A percentile compares a stretch with the other conserved stretches of the same genome.
Evolutionary conservation across 2,113 vertebrate species (phyloP).

Genomic region (Ranitomeya imitator): DNA sequence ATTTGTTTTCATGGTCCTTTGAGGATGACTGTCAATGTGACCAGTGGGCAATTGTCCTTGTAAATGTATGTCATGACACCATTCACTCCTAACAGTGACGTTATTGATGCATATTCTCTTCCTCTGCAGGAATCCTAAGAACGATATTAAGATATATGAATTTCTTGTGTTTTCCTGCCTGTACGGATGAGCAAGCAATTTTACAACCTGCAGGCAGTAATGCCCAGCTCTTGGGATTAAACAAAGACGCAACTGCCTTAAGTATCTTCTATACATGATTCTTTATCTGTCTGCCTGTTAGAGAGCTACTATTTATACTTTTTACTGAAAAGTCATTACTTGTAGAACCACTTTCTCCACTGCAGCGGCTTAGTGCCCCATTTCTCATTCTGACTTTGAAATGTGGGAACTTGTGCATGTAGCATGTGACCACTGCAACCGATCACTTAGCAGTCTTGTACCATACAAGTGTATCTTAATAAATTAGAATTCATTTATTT

Average conservation of each 20-base stretch:
- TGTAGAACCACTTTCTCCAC: too few species aligned
- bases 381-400: too few species aligned
- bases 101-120: not conserved
- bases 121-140: not conserved
- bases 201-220: not conserved
- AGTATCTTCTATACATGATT: not conserved
- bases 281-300: not conserved
- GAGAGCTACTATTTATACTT: not conserved
- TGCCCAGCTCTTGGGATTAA: not conserved
- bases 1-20: not conserved
- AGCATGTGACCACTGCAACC: too few species aligned
- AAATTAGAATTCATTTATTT: too few species aligned
- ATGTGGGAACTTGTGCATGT: too few species aligned
- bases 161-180: not conserved
- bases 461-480: too few species aligned
- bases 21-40: not conserved
- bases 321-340: too few species aligned
- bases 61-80: not conserved
- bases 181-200: not conserved
- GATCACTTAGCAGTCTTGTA: too few species aligned
- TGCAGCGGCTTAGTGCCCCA: too few species aligned
- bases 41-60: not conserved
- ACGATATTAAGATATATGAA: not conserved
- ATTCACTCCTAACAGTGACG: not conserved
- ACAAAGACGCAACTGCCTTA: not conserved